These are phyloP conservation scores for Fulica atra DNA, from an alignment of 2,113 vertebrate genomes.

Conservation along the genomic window DNA sequence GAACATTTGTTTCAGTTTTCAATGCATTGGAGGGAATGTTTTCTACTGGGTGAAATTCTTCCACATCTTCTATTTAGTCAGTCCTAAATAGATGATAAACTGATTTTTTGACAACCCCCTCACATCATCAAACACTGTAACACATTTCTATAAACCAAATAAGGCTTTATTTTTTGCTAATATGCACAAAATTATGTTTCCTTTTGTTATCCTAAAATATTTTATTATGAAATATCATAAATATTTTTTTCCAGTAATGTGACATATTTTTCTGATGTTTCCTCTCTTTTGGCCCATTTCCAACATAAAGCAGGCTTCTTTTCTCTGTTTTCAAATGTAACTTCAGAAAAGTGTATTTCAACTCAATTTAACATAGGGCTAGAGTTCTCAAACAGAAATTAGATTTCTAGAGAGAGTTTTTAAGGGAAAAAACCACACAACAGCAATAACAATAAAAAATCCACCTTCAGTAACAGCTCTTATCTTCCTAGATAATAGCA, in stretches of 20 bases:
- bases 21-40: background rate
- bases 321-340: background rate
- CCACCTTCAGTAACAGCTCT: background rate
- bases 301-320: background rate
- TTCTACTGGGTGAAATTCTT: background rate
- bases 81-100: background rate
- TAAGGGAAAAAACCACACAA: background rate
- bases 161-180: background rate
- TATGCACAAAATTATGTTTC: background rate
- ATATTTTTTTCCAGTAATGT: background rate
- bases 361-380: background rate
- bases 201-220: background rate
- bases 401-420: background rate
- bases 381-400: background rate
- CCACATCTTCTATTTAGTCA: background rate
- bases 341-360: background rate
- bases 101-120: background rate
- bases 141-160: background rate
- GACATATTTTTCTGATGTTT: background rate
- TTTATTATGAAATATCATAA: background rate
- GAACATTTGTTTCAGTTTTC: background rate
- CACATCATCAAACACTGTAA: background rate
- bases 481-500: background rate
- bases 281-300: background rate
- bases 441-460: background rate